These are phyloP conservation scores for Teleogryllus oceanicus DNA, from an alignment of 2,888 invertebrate species.

Conservation along the genomic window DNA sequence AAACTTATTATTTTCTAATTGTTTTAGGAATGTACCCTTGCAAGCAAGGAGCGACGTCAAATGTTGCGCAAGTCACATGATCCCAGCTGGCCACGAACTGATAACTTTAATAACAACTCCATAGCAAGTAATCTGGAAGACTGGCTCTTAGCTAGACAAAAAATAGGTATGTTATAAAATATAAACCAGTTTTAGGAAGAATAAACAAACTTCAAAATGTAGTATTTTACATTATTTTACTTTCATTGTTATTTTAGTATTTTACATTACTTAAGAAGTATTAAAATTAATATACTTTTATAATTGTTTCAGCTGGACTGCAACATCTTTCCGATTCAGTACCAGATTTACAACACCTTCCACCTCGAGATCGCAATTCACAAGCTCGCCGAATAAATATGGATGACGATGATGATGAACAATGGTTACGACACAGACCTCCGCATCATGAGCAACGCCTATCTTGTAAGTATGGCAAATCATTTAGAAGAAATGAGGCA, in stretches of 20 bases:
- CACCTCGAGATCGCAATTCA: slow-evolving; percentile 38
- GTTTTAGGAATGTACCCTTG: slow-evolving; percentile 57
- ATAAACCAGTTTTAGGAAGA: neutral
- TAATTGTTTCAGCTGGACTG: slow-evolving; percentile 32
- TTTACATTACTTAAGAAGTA: neutral
- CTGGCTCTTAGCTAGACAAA: slow-evolving; percentile 53
- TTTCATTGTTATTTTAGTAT: neutral
- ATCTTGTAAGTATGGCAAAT: slow-evolving; percentile 47
- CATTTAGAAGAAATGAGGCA: too few species aligned
- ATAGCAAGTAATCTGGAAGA: slow-evolving; percentile 52
- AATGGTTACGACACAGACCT: slow-evolving; percentile 43
- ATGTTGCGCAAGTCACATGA: slow-evolving; percentile 54
- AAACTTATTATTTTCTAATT: slow-evolving; percentile 21
- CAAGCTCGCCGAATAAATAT: slow-evolving; percentile 1
- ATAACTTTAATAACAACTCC: slow-evolving; percentile 39
- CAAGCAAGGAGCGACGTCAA: slow-evolving; percentile 60
- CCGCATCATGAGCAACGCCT: slow-evolving; percentile 50
- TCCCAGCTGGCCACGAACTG: slow-evolving; percentile 40
- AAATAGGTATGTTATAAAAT: slow-evolving; percentile 47
- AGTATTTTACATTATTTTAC: neutral
- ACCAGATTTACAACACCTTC: slow-evolving; percentile 45
- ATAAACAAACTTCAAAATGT: too few species aligned
- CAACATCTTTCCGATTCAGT: slow-evolving; percentile 46
- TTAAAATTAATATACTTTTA: neutral
- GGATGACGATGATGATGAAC: slow-evolving; percentile 45